A percentile compares a stretch with the other conserved stretches of the same genome.
phyloP scores from a whole-genome alignment of 2,797 vertebrate species.

The Delichon dasypus region DNA sequence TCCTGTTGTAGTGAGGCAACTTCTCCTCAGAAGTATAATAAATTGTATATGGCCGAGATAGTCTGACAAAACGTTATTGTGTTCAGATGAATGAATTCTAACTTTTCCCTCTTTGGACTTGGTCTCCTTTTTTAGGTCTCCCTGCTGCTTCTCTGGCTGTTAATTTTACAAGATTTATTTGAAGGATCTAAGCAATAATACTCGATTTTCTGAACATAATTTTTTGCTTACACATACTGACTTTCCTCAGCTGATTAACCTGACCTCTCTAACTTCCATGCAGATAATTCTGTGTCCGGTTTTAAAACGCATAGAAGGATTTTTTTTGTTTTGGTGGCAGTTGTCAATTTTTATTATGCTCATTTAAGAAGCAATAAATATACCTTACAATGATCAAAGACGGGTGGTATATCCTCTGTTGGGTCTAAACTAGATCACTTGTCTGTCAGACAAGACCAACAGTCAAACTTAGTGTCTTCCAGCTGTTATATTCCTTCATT shows the following conservation, averaged over 20 bases:
- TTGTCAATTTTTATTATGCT: neutral
- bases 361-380: neutral
- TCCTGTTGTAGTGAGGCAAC: neutral
- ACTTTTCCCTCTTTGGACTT: neutral
- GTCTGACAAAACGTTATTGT: neutral
- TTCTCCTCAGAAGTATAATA: neutral
- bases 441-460: neutral
- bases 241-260: neutral
- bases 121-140: neutral
- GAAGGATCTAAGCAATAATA: neutral
- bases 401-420: accelerated
- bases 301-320: neutral
- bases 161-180: neutral
- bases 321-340: accelerated
- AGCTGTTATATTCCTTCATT: neutral
- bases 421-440: neutral
- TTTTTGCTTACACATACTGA: neutral
- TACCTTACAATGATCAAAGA: neutral
- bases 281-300: neutral
- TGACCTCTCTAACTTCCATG: neutral
- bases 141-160: neutral
- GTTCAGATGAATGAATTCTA: neutral
- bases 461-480: neutral
- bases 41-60: neutral
- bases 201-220: neutral